Evolutionary conservation across 2,797 vertebrate genomes (phyloP), one percentile per base, ranked within the genome.

Genomic region (Myotis daubentonii): DNA sequence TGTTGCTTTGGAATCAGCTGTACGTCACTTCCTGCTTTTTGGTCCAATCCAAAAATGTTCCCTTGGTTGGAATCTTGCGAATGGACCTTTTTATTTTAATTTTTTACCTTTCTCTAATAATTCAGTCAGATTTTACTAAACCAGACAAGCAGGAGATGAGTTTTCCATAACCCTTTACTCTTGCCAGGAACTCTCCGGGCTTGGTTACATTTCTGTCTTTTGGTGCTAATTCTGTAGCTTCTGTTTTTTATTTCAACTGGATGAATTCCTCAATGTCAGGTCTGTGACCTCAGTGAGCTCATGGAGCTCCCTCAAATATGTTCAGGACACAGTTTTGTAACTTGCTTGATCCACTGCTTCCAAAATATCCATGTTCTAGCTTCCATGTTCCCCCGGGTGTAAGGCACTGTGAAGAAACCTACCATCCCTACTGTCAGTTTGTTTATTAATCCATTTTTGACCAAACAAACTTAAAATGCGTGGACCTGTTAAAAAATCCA

Each of bases 111-210:
- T 95, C 92, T 96, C 68, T 96, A 95, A 96, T 97, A 97, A 96
- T 96, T 97, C 96, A 96, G 92, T 97, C 94, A 97, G 72, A 57
- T 95, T 97, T 97, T 96, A 97, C 96, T 95, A 96, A 94, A 94
- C 76, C 80, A 96, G 96, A 97, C 91, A 97, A 89, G 85, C 92
- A 96, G 88, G 85, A 97, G 96, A 97, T 97, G 97, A 96, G 82
- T 97, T 97, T 97, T 97, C 97, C 96, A 97, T 82, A 95, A 84
- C 70, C 16, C 28, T 55, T 94, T 74, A 22, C 93, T 93, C 71
- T 94, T 96, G 97, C 96, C 97, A 97, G 96, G 96, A 97, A 97
- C 96, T 87, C 86, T 95, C 92, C 1, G 41, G 76, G 93, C 84
- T 96, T 97, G 90, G 90, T 96, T 96, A 94, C 65, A 89, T 93